phyloP scores from a whole-genome alignment of 2,888 invertebrate species.

The Chrysolina oricalcia region DNA sequence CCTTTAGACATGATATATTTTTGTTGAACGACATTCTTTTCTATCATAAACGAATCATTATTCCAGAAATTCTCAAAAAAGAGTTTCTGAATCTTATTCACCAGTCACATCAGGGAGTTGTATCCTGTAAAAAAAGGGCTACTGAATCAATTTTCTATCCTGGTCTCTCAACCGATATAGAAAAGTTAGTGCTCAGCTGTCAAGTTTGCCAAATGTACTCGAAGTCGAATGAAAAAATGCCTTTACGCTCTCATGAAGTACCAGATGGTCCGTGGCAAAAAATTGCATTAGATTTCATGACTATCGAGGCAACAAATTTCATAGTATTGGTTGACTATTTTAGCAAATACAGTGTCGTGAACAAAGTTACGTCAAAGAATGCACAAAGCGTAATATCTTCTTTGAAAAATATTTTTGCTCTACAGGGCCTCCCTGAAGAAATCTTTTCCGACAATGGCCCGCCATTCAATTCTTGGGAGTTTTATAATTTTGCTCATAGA shows the following conservation, averaged over 20 bases:
- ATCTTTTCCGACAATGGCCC: not conserved
- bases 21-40: conserved; percentile 29
- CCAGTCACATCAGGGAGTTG: no score
- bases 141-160: not conserved
- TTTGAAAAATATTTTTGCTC: conserved; percentile 11
- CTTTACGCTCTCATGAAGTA: not conserved
- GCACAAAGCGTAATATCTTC: not conserved
- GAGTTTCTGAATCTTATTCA: no score
- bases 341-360: not conserved
- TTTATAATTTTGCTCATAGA: not conserved
- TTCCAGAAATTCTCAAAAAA: conserved; percentile 12
- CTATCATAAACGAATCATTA: conserved; percentile 34
- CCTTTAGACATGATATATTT: conserved; percentile 33
- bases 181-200: not conserved
- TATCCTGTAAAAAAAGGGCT: not conserved
- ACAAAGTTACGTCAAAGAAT: not conserved
- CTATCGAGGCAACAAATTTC: not conserved
- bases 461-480: conserved; percentile 4
- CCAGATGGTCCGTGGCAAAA: not conserved
- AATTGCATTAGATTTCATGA: conserved; percentile 1
- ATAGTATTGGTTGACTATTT: not conserved
- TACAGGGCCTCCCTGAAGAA: not conserved
- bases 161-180: no score
- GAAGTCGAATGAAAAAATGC: no score
- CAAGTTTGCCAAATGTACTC: not conserved